Percentiles rank a stretch among this genome's conserved stretches.
Evolutionary conservation across 2,797 vertebrate species (phyloP).

Genomic region (Falco columbarius): DNA sequence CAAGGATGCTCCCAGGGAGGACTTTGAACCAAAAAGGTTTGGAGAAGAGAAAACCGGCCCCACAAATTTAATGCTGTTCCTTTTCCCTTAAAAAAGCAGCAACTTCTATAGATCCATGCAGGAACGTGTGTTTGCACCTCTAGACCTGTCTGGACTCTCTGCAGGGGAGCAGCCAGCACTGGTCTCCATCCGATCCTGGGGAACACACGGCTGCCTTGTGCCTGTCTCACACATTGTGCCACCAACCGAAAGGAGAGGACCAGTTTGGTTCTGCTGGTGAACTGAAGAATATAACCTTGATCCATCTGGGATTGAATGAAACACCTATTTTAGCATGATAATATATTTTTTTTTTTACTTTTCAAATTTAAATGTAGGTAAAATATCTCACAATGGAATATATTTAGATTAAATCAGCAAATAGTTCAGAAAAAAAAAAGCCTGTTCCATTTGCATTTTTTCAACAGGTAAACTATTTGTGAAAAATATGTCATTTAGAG

Average conservation of each 20-base stretch:
- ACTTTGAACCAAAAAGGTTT: not conserved
- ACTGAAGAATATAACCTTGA: not conserved
- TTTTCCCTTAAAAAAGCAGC: not conserved
- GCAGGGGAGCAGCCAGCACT: fast-evolving
- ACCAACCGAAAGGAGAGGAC: fast-evolving
- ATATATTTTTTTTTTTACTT: not conserved
- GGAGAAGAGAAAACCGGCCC: not conserved
- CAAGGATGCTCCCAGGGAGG: not conserved
- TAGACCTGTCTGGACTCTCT: not conserved
- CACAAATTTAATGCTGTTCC: not conserved
- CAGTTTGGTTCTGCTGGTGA: not conserved
- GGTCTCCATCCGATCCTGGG: not conserved
- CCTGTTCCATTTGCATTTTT: not conserved
- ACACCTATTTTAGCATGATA: not conserved
- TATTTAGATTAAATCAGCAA: not conserved
- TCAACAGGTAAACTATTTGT: not conserved
- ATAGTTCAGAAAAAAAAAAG: not conserved
- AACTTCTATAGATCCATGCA: not conserved
- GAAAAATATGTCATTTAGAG: not conserved
- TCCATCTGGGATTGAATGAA: not conserved
- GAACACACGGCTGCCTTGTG: fast-evolving
- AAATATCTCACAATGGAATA: not conserved
- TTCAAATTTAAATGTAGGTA: not conserved
- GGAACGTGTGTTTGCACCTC: not conserved
- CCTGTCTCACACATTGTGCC: not conserved